Evolutionary conservation across 2,797 vertebrate species (phyloP), one percentile per base, ranked within the genome.

Genomic region (Saxicola maurus): DNA sequence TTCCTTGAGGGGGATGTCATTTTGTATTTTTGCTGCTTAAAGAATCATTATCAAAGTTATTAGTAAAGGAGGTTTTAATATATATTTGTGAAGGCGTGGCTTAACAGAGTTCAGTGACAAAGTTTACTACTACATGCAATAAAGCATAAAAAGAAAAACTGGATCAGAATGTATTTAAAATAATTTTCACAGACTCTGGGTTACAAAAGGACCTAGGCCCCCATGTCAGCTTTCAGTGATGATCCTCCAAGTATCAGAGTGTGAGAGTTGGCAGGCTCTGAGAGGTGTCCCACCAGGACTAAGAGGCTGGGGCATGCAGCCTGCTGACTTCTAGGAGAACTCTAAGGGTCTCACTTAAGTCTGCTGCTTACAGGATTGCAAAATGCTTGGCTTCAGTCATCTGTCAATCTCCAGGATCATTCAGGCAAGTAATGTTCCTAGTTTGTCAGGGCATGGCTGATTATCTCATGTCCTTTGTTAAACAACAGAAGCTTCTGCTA

Each of bases 31-130:
- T 18, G 8, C 42, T 2, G 10, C 30, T 33, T 68, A 68, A 61
- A 28, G 12, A 61, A 27, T 18, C n/a, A n/a, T 20, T 8, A n/a
- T 27, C 42, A 16, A 49, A 48, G 4, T 46, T 61, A 61, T 35
- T 61, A 61, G 17, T 35, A 40, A 61, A 27, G 4, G 15, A 76
- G 12, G 13, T 19, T 77, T 62, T 42, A 53, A 77, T n/a, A 55
- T 19, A 5, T 62, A n/a, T 55, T 77, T 42, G 11, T 55, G 27
- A 62, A 77, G 42, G 27, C 0, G 0, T n/a, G 10, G 45, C 15
- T 40, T 67, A 33, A 52, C 11, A 68, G 31, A 60, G 23, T 52
- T 45, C 31, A 31, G 10, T 55, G 17, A 21, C 42, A 37, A 35
- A 21, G 14, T 62, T 85, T 30, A 11, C 23, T 28, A 5, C 49